These are phyloP conservation scores for Odobenus rosmarus DNA, from an alignment of 2,113 vertebrate species.

Conservation along the genomic window DNA sequence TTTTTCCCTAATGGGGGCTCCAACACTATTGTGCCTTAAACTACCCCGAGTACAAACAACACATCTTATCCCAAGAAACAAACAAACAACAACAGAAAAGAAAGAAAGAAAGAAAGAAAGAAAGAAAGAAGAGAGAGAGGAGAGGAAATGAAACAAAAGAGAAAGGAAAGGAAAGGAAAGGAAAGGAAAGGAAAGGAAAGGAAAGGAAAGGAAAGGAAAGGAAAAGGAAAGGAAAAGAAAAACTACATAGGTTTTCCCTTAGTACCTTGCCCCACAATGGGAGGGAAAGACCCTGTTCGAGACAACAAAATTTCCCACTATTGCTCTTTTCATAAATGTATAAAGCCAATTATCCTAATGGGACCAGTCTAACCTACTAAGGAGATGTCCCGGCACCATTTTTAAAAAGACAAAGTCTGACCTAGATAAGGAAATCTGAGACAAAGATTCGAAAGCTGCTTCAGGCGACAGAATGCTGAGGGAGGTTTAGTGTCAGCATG, in stretches of 20 bases:
- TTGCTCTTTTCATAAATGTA: background rate
- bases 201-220: no score
- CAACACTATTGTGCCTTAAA: background rate
- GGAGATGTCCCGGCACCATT: background rate
- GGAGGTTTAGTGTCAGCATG: background rate
- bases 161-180: no score
- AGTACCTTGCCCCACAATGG: background rate
- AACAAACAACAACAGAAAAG: background rate
- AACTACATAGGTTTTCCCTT: background rate
- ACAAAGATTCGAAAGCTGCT: slow-evolving; percentile 56
- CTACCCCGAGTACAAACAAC: background rate
- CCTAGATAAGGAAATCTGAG: slow-evolving; percentile 39
- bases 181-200: no score
- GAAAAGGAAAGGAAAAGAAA: no score
- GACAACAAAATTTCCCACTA: background rate
- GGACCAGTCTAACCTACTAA: background rate
- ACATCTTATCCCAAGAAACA: background rate
- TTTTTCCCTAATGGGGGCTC: background rate
- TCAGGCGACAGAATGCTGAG: background rate
- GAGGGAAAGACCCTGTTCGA: background rate
- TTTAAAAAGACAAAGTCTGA: background rate
- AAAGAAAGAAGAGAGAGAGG: background rate
- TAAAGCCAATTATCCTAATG: background rate
- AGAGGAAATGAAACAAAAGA: no score
- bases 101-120: background rate